Conservation (phyloP, 2,797 vertebrate genomes). For the Iguana delicatissima region DNA sequence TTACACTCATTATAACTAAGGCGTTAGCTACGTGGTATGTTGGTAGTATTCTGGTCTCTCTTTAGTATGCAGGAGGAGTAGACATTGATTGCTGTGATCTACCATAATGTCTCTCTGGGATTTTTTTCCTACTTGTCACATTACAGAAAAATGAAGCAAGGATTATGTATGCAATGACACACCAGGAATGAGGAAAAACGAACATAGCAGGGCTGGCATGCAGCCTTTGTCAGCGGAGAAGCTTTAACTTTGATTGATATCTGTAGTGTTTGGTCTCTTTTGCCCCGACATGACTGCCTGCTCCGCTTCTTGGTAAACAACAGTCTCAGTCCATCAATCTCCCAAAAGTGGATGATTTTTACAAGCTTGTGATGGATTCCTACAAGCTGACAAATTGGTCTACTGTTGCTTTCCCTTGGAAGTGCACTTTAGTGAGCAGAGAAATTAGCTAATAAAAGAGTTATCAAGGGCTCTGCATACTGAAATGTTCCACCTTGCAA, state of each 20-base stretch:
- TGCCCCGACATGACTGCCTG: constrained; percentile 12
- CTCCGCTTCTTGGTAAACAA: constrained; percentile 54
- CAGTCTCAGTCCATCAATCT: constrained; percentile 43
- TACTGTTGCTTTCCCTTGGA: constrained; percentile 40
- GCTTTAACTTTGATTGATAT: constrained; percentile 37
- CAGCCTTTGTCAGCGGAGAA: not conserved
- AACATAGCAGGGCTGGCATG: not conserved
- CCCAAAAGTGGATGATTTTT: constrained; percentile 38
- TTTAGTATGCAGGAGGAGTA: not conserved
- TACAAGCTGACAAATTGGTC: constrained; percentile 41
- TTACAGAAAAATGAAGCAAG: not conserved
- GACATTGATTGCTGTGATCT: not conserved
- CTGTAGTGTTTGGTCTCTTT: constrained; percentile 23
- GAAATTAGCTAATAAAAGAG: constrained; percentile 42
- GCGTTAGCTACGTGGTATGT: not conserved
- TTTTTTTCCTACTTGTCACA: constrained; percentile 8
- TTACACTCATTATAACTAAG: not conserved
- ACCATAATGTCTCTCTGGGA: not conserved
- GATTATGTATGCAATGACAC: not conserved
- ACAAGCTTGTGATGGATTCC: constrained; percentile 58
- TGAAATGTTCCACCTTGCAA: constrained; percentile 16
- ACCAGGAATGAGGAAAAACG: not conserved
- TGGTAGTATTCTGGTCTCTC: not conserved
- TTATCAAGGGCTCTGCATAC: constrained; percentile 36
- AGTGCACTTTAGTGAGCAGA: constrained; percentile 26